phyloP scores from a whole-genome alignment of 2,888 invertebrate genomes.

The Perizoma flavofasciatum region DNA sequence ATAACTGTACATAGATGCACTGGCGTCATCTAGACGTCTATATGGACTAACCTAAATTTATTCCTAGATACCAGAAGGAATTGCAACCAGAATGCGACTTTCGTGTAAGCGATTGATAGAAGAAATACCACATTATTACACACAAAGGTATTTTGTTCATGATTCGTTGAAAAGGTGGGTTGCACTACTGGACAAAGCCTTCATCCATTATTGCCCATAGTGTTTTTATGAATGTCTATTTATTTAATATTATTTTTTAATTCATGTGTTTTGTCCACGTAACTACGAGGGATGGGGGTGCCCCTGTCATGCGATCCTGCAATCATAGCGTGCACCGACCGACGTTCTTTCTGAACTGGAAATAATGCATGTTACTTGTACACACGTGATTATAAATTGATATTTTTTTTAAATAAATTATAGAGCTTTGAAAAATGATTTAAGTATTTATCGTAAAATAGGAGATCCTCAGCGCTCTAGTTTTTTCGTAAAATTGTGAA shows the following conservation, averaged over 20 bases:
- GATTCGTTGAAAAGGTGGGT: not conserved
- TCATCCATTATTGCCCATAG: not conserved
- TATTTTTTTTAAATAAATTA: constrained; percentile 1
- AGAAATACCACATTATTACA: constrained; percentile 1
- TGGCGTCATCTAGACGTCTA: constrained; percentile 67
- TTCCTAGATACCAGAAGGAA: constrained; percentile 48
- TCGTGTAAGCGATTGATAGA: constrained; percentile 16
- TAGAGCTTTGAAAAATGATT: not conserved
- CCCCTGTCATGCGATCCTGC: constrained; percentile 66
- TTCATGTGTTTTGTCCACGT: constrained; percentile 21
- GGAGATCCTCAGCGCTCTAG: not conserved
- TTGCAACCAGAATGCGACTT: constrained; percentile 37
- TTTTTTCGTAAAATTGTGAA: too few species aligned
- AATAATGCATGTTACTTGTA: constrained; percentile 30
- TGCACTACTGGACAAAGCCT: too few species aligned
- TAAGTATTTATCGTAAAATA: not conserved
- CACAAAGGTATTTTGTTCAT: too few species aligned
- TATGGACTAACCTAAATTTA: constrained; percentile 60
- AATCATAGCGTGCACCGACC: constrained; percentile 63
- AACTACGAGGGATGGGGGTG: constrained; percentile 46
- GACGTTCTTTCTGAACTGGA: constrained; percentile 42
- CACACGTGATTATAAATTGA: constrained; percentile 7
- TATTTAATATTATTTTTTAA: constrained; percentile 11
- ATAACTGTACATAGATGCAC: constrained; percentile 36
- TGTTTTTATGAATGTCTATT: not conserved